Conservation (phyloP, 2,113 vertebrate species). For the Petromus typicus region DNA sequence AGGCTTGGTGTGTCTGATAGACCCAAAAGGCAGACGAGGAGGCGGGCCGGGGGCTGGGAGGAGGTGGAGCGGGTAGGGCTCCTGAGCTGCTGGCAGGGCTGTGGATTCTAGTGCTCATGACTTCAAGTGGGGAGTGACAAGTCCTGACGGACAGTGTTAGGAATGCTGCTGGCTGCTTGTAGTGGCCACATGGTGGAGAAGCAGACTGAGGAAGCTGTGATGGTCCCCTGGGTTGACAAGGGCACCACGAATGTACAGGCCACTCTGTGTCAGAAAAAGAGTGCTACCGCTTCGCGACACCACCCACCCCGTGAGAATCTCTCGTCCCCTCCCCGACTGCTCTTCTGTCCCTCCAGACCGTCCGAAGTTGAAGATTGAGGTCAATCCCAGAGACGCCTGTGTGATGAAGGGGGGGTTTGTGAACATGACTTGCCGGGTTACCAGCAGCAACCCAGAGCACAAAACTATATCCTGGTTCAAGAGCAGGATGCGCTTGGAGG, state of each 20-base stretch:
- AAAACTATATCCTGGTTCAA: neutral
- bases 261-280: neutral
- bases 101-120: neutral
- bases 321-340: neutral
- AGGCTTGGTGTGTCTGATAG: neutral
- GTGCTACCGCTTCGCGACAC: neutral
- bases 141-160: neutral
- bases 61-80: neutral
- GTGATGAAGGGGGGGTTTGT: neutral
- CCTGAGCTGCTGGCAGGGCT: neutral
- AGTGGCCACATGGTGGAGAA: neutral
- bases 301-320: neutral
- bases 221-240: neutral
- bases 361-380: slow-evolving; percentile 38
- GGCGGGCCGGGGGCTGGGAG: neutral
- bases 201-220: neutral
- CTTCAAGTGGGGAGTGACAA: neutral
- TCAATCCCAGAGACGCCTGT: neutral
- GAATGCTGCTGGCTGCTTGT: neutral
- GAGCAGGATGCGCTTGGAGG: fast-evolving
- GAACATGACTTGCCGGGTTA: slow-evolving; percentile 56
- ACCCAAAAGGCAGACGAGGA: too few species aligned
- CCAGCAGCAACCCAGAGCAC: slow-evolving; percentile 62
- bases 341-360: slow-evolving; percentile 46
- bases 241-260: neutral